A percentile compares a stretch with the other conserved stretches of the same genome.
Conservation (phyloP, 2,888 invertebrate species). For the Apamea crenata region DNA sequence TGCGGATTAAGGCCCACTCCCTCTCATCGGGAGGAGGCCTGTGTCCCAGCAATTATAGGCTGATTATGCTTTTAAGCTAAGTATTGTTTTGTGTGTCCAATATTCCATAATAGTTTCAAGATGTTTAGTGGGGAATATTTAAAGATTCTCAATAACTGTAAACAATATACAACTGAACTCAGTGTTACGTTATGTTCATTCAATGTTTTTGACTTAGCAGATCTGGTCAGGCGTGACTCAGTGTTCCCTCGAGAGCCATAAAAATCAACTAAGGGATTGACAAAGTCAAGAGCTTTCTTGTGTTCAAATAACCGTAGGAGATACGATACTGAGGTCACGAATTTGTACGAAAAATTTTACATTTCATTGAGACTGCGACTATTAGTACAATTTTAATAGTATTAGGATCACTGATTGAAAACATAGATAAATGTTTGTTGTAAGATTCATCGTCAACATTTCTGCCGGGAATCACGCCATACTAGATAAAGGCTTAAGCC, state of each 20-base stretch:
- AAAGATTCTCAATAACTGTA: neutral
- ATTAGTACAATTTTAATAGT: neutral
- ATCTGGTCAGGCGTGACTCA: neutral
- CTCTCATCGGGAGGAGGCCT: neutral
- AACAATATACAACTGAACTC: neutral
- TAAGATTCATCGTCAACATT: neutral
- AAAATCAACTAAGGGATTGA: conserved; percentile 6
- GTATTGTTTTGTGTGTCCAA: neutral
- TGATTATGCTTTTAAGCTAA: neutral
- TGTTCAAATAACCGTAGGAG: neutral
- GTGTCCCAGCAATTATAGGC: neutral
- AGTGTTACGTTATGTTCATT: neutral
- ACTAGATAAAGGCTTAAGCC: neutral
- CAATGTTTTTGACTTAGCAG: neutral
- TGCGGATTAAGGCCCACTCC: neutral
- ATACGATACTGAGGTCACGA: no score
- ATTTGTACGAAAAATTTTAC: no score
- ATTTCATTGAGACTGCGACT: neutral
- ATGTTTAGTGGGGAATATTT: neutral
- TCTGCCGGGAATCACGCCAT: neutral
- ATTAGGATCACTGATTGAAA: neutral
- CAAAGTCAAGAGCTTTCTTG: conserved; percentile 9
- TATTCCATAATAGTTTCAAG: neutral
- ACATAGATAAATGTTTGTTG: neutral
- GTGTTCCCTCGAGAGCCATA: neutral